A percentile compares a stretch with the other conserved stretches of the same genome.
These are phyloP conservation scores for Coilia nasus DNA, from an alignment of 2,797 vertebrate species.

Conservation along the genomic window DNA sequence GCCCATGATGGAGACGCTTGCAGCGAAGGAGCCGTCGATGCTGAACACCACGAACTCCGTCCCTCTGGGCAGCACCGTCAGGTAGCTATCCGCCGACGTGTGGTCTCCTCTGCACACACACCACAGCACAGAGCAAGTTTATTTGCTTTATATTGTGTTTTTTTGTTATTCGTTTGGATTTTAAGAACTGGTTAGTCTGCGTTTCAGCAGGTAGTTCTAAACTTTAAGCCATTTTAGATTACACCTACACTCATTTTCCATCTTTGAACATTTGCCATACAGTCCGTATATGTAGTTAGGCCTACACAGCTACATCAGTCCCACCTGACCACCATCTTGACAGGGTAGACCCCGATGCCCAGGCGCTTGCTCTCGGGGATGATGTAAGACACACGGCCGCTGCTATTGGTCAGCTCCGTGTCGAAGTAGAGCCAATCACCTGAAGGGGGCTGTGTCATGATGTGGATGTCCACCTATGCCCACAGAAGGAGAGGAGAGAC, in stretches of 20 bases:
- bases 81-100: slow-evolving; percentile 93
- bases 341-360: slow-evolving; percentile 92
- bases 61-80: slow-evolving; percentile 86
- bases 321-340: slow-evolving; percentile 99
- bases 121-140: not conserved
- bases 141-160: not conserved
- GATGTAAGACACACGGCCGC: slow-evolving; percentile 88
- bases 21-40: slow-evolving; percentile 95
- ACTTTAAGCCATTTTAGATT: no score
- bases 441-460: slow-evolving; percentile 95
- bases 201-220: no score
- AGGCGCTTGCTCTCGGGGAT: slow-evolving; percentile 89
- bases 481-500: not conserved
- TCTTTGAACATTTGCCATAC: no score
- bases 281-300: no score
- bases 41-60: slow-evolving; percentile 98
- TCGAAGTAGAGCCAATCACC: slow-evolving; percentile 95
- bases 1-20: slow-evolving; percentile 98
- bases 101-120: slow-evolving; percentile 86
- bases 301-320: not conserved
- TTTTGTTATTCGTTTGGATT: not conserved
- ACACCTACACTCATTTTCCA: no score
- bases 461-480: slow-evolving; percentile 92
- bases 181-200: no score
- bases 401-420: slow-evolving; percentile 95